These are phyloP conservation scores for Drosophila sulfurigaster DNA, from an alignment of 1,140 invertebrate species.

Conservation along the genomic window DNA sequence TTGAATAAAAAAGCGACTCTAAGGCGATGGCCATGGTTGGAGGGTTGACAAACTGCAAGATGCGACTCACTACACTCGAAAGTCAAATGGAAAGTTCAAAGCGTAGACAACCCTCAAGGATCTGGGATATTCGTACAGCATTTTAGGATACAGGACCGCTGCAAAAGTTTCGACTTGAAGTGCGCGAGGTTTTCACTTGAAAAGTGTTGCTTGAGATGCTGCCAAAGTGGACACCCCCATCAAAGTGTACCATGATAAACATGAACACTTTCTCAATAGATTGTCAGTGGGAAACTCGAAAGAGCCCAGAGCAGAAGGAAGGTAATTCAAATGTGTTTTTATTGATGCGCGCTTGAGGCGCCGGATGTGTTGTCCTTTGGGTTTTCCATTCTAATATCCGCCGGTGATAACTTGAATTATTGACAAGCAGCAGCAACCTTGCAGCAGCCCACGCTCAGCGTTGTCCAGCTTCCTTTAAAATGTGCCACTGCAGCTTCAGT, in stretches of 20 bases:
- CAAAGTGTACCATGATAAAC: slow-evolving; percentile 44
- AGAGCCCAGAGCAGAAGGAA: neutral
- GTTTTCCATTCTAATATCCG: slow-evolving; percentile 81
- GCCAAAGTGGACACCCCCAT: slow-evolving; percentile 50
- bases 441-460: slow-evolving; percentile 19
- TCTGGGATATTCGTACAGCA: neutral
- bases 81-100: slow-evolving; percentile 55
- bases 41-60: slow-evolving; percentile 69
- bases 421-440: slow-evolving; percentile 45
- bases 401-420: slow-evolving; percentile 85
- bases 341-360: slow-evolving; percentile 70
- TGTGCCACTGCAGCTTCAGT: slow-evolving; percentile 10
- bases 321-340: slow-evolving; percentile 80
- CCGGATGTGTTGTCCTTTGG: slow-evolving; percentile 80
- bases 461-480: slow-evolving; percentile 32
- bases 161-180: slow-evolving; percentile 48
- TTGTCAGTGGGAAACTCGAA: neutral
- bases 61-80: slow-evolving; percentile 27
- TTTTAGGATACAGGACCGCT: slow-evolving; percentile 1
- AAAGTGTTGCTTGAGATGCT: slow-evolving; percentile 62
- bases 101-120: slow-evolving; percentile 26
- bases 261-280: slow-evolving; percentile 61
- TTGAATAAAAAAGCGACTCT: slow-evolving; percentile 33
- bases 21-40: slow-evolving; percentile 6
- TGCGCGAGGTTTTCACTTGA: slow-evolving; percentile 52